Evolutionary conservation across 2,113 vertebrate species (phyloP).

Genomic region (Urocynchramus pylzowi): DNA sequence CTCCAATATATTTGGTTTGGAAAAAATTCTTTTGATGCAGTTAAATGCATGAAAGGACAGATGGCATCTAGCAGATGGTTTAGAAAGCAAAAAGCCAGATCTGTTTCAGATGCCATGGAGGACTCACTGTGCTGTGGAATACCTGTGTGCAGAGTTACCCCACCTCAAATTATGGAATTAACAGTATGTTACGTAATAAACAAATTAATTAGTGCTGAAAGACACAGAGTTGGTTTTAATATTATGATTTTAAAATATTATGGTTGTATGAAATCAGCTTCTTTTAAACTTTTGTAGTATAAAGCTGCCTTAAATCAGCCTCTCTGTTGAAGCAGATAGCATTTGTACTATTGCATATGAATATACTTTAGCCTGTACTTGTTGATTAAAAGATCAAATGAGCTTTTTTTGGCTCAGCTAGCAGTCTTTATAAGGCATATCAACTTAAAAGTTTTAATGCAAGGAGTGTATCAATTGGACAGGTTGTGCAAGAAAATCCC

Average conservation of each 20-base stretch:
- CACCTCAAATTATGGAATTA: conserved; percentile 18
- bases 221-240: background rate
- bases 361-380: background rate
- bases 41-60: background rate
- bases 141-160: background rate
- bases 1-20: background rate
- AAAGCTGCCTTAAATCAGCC: background rate
- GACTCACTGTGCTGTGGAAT: background rate
- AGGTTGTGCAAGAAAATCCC: background rate
- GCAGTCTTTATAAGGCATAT: background rate
- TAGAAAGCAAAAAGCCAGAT: background rate
- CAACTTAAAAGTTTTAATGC: background rate
- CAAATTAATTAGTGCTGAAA: conserved; percentile 3
- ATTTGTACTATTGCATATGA: background rate
- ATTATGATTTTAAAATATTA: background rate
- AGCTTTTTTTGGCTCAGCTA: background rate
- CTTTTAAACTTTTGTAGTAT: background rate
- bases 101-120: background rate
- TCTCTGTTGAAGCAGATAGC: background rate
- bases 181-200: background rate
- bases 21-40: background rate
- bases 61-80: background rate
- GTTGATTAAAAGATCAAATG: background rate
- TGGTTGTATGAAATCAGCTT: background rate
- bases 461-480: background rate